Base-by-base conservation (phyloP, 2,888 invertebrate genomes). In the Lumbricus terrestris region DNA sequence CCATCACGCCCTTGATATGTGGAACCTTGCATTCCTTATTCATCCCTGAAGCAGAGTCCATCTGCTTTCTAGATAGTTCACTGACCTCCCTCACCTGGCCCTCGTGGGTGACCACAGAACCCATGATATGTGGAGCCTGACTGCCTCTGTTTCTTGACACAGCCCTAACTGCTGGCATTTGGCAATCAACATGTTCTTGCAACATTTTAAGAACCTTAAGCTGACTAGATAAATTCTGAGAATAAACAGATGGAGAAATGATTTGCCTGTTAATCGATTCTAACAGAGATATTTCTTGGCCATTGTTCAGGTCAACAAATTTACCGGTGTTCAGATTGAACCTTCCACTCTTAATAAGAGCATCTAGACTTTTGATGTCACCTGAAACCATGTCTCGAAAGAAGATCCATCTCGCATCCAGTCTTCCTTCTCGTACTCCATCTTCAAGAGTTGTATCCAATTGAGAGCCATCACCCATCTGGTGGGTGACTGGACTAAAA, bases 241-340 rank as follows among this genome's bases (percentile, higher is more conserved):
- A 85, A 85, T 85, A 85, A 35, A 85, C 85, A 85, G 85, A 35
- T 16, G 85, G 85, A 37, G 35, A 85, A 33, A 85, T 37, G 23
- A 85, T 34, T 85, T 85, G 34, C 37, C 85, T 34, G 37, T 85
- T 85, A 85, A 85, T 85, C 29, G 85, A 85, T 85, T 85, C 85
- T 23, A 85, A 85, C 35, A 85, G 35, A 11, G 85, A 85, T 20
- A 85, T 85, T 85, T 85, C 85, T 35, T 85, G 35, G 34, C 85
- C 85, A 37, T 37, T 85, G 85, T 88, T 54, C 35, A 20, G 29
- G 37, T 89, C 69, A 38, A 90, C 88, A 54, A 90, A 40, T 35
- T 88, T 85, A 18, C 40, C 37, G n/a, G 90, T 85, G 0, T 90
- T 90, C 35, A 90, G 88, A 88, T 90, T 88, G 42, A 90, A 90